Evolutionary conservation across 2,113 vertebrate species (phyloP).

Genomic region (Procavia capensis): DNA sequence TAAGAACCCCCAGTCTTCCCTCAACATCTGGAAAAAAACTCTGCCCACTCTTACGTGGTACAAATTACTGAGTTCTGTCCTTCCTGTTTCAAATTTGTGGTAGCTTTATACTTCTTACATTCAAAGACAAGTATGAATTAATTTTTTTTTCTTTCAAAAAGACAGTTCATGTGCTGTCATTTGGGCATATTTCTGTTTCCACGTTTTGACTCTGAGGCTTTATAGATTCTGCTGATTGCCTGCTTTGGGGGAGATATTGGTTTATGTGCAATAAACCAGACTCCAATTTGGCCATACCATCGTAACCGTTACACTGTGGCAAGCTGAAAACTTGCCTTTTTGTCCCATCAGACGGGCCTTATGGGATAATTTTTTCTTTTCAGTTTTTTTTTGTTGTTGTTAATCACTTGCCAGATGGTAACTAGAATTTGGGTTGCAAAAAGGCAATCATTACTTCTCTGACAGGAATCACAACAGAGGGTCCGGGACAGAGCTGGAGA

Average conservation of each 20-base stretch:
- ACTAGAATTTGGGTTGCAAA: background rate
- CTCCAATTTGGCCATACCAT: background rate
- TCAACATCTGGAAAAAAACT: background rate
- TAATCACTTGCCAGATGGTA: background rate
- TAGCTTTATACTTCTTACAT: background rate
- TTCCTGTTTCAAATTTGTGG: background rate
- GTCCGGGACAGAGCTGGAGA: too few relatives aligned
- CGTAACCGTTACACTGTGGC: background rate
- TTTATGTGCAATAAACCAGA: background rate
- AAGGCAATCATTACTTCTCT: background rate
- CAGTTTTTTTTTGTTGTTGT: background rate
- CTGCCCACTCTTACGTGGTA: background rate
- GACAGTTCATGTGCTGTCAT: too few relatives aligned
- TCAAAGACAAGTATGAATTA: background rate
- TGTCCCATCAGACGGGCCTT: background rate
- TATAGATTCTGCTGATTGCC: background rate
- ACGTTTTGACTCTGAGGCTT: background rate
- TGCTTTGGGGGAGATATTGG: background rate
- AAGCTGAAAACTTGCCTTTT: background rate
- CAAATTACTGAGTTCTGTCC: background rate
- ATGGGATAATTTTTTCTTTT: background rate
- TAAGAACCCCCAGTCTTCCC: background rate
- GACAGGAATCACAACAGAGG: too few relatives aligned
- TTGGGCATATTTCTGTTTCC: background rate
- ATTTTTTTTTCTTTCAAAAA: background rate